A percentile compares a stretch with the other conserved stretches of the same genome.
Conservation (phyloP, 2,797 vertebrate genomes). For the Anabacerthia variegaticeps region DNA sequence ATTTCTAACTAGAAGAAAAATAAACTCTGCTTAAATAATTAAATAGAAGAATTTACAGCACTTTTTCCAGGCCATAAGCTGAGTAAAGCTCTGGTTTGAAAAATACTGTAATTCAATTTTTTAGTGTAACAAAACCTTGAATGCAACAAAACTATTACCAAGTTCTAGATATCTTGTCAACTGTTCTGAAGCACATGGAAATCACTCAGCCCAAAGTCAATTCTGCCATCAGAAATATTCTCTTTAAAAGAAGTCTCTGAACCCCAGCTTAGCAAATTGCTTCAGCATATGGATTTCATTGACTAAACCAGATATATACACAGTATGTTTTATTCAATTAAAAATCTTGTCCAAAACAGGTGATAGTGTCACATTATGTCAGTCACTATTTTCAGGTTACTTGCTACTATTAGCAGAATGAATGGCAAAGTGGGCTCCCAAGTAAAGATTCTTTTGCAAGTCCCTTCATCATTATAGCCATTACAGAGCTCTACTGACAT, state of each 20-base stretch:
- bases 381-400: neutral
- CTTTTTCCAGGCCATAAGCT: neutral
- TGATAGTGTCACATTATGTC: neutral
- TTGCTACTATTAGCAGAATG: neutral
- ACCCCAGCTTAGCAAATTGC: neutral
- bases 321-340: neutral
- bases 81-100: neutral
- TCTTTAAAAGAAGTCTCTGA: neutral
- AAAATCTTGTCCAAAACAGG: neutral
- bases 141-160: neutral
- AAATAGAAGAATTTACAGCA: neutral
- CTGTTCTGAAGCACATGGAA: neutral
- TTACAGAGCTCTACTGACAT: neutral
- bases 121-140: neutral
- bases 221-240: neutral
- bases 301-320: neutral
- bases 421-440: neutral
- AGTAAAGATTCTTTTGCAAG: neutral
- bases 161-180: neutral
- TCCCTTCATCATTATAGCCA: neutral
- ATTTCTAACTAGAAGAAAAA: neutral
- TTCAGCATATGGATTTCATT: neutral
- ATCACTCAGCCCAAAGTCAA: neutral
- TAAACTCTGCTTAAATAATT: neutral
- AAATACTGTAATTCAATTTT: neutral